A percentile compares a stretch with the other conserved stretches of the same genome.
phyloP scores from a whole-genome alignment of 92 coral and sea anemone genomes.

The Epizoanthus scotinus region DNA sequence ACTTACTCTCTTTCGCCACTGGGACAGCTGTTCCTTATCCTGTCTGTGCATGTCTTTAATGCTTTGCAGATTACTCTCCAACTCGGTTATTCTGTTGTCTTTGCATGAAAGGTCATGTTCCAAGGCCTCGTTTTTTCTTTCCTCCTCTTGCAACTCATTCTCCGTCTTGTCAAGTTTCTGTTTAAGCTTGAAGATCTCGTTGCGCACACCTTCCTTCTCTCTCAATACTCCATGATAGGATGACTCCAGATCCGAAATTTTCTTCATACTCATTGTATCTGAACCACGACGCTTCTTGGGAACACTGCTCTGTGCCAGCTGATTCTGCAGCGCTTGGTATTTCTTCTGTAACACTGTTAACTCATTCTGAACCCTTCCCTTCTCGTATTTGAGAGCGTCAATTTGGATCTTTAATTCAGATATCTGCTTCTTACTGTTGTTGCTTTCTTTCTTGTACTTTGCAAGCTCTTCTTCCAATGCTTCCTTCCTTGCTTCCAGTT shows the following conservation, averaged over 20 bases:
- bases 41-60: constrained; percentile 76
- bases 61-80: constrained; percentile 67
- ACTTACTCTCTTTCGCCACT: constrained; percentile 72
- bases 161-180: constrained; percentile 73
- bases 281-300: constrained; percentile 52
- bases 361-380: constrained; percentile 68
- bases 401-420: constrained; percentile 70
- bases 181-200: constrained; percentile 63
- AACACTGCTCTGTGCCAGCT: constrained; percentile 58
- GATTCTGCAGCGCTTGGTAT: constrained; percentile 68
- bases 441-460: constrained; percentile 57
- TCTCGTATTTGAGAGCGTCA: constrained; percentile 76
- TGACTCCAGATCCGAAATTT: constrained; percentile 73
- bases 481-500: constrained; percentile 72
- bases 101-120: constrained; percentile 67
- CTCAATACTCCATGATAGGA: constrained; percentile 70
- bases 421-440: constrained; percentile 55
- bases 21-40: constrained; percentile 74
- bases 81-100: constrained; percentile 65
- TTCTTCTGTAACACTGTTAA: constrained; percentile 69
- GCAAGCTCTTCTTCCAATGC: constrained; percentile 70
- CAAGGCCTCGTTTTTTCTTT: constrained; percentile 64
- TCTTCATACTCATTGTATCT: constrained; percentile 66
- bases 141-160: constrained; percentile 65
- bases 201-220: constrained; percentile 76